These are phyloP conservation scores for Andrena hattorfiana DNA, from an alignment of 2,888 invertebrate species.

Conservation along the genomic window DNA sequence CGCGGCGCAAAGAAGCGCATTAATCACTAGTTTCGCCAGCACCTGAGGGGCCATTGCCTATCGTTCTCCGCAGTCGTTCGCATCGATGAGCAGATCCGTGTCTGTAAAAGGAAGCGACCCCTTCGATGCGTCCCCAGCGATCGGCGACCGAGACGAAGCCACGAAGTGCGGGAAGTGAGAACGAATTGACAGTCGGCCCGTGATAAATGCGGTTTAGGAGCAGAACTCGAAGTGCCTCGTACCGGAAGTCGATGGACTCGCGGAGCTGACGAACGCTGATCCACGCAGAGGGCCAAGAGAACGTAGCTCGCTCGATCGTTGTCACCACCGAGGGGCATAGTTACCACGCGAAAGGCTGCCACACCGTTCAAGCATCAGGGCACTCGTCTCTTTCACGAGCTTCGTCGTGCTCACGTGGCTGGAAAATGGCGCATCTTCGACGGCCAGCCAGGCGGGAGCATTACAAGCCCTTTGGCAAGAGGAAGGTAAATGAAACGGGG, in stretches of 20 bases:
- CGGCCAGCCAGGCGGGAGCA: conserved; percentile 80
- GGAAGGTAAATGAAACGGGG: conserved; percentile 79
- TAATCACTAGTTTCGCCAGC: conserved; percentile 23
- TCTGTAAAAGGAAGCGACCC: not conserved
- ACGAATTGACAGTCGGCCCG: conserved; percentile 34
- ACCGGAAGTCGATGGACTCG: conserved; percentile 75
- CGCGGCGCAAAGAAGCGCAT: conserved; percentile 3
- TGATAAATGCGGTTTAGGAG: conserved; percentile 76
- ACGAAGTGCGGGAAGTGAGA: conserved; percentile 30
- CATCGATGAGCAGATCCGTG: not conserved
- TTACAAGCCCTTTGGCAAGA: conserved; percentile 83
- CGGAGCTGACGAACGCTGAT: conserved; percentile 79
- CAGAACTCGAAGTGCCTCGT: conserved; percentile 70
- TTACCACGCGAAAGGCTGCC: not conserved
- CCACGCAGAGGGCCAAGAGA: conserved; percentile 43
- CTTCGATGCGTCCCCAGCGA: conserved; percentile 22
- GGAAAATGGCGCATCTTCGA: conserved; percentile 81
- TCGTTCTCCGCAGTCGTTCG: not conserved
- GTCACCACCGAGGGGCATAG: not conserved
- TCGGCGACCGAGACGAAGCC: not conserved
- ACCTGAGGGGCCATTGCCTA: not conserved
- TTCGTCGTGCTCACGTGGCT: not conserved
- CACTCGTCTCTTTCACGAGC: not conserved
- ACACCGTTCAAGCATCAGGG: not conserved
- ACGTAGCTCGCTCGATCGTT: conserved; percentile 32